Conservation (phyloP, 1,140 invertebrate genomes). For the Cotesia vestalis region DNA sequence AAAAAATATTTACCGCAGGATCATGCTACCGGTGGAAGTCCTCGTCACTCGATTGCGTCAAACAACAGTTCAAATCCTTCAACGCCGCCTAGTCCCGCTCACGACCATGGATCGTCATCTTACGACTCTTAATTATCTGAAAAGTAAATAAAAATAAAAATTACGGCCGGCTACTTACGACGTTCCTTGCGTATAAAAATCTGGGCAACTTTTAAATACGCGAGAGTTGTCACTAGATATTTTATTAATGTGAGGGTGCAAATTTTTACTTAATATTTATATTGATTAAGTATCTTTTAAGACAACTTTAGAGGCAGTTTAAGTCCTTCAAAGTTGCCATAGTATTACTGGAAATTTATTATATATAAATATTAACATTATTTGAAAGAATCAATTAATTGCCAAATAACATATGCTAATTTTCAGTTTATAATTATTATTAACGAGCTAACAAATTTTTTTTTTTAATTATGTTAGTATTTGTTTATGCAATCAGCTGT, state of each 20-base stretch:
- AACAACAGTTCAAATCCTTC: conserved; percentile 84
- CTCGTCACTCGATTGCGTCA: conserved; percentile 81
- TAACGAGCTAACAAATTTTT: conserved; percentile 9
- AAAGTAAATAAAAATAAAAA: conserved; percentile 5
- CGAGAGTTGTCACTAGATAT: conserved; percentile 20
- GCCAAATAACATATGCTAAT: conserved; percentile 36
- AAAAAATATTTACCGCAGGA: conserved; percentile 51
- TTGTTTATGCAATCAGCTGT: conserved; percentile 22
- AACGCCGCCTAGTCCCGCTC: conserved; percentile 78
- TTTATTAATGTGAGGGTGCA: conserved; percentile 15
- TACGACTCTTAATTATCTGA: conserved; percentile 67
- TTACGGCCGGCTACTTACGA: conserved; percentile 35
- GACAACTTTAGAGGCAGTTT: conserved; percentile 27
- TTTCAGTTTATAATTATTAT: conserved; percentile 26
- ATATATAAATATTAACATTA: conserved; percentile 24
- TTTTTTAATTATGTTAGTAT: too few species aligned
- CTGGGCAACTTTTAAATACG: conserved; percentile 16
- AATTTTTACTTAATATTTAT: conserved; percentile 20
- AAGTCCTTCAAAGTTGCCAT: conserved; percentile 19
- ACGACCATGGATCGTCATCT: conserved; percentile 77
- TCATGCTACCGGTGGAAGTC: conserved; percentile 68
- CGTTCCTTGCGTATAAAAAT: conserved; percentile 31
- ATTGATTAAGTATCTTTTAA: conserved; percentile 21
- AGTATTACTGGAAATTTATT: conserved; percentile 30
- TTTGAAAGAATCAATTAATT: conserved; percentile 29